Evolutionary conservation across 2,888 invertebrate genomes (phyloP).

Genomic region (Pinctada fucata): DNA sequence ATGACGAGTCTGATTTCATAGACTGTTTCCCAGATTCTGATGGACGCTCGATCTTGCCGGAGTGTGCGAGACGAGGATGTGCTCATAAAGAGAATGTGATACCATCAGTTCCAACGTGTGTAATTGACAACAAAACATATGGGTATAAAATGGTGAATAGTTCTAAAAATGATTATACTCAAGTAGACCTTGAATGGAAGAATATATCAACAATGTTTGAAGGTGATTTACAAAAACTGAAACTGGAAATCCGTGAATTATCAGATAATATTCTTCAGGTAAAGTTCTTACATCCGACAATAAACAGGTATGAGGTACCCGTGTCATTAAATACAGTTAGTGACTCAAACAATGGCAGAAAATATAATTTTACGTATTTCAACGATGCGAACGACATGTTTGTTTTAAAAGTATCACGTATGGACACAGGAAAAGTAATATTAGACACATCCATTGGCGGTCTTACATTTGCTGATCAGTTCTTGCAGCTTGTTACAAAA

Average conservation of each 20-base stretch:
- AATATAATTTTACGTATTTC: slow-evolving; percentile 37
- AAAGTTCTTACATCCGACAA: slow-evolving; percentile 44
- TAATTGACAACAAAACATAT: slow-evolving; percentile 43
- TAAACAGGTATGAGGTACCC: slow-evolving; percentile 53
- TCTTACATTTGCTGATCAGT: slow-evolving; percentile 77
- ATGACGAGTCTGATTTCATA: slow-evolving; percentile 40
- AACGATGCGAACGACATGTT: slow-evolving; percentile 34
- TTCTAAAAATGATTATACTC: not conserved
- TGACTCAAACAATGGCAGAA: slow-evolving; percentile 5
- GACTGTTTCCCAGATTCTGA: slow-evolving; percentile 57
- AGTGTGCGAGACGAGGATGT: slow-evolving; percentile 49
- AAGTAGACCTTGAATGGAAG: slow-evolving; percentile 29
- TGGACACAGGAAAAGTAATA: slow-evolving; percentile 43
- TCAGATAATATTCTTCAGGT: slow-evolving; percentile 41
- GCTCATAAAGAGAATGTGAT: slow-evolving; percentile 32
- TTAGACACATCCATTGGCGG: slow-evolving; percentile 70
- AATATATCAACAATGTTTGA: slow-evolving; percentile 41
- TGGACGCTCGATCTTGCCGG: slow-evolving; percentile 1
- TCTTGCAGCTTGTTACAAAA: slow-evolving; percentile 75
- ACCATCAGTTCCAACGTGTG: slow-evolving; percentile 52
- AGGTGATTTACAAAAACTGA: slow-evolving; percentile 36
- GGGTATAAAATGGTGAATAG: slow-evolving; percentile 28
- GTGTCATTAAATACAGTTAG: slow-evolving; percentile 34
- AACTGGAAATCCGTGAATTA: slow-evolving; percentile 35
- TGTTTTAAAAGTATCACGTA: slow-evolving; percentile 41